Evolutionary conservation across 92 coral and sea anemone species (phyloP).

Genomic region (Umimayanthus chanpuru): DNA sequence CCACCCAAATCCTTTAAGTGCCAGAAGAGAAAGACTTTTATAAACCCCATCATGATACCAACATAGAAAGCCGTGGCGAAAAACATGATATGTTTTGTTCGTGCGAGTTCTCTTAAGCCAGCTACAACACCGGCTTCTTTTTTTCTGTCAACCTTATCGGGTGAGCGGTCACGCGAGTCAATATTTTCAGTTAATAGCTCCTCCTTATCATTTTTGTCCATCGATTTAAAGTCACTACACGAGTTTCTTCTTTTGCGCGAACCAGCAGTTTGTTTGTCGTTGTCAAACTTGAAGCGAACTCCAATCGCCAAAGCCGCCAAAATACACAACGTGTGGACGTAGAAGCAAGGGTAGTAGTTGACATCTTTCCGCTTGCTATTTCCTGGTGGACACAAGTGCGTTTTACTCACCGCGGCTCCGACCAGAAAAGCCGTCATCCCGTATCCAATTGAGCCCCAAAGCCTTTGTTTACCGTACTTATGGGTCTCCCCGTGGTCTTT

Average conservation of each 20-base stretch:
- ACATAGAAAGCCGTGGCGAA: conserved; percentile 90
- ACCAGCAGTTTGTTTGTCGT: conserved; percentile 15
- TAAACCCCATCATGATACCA: conserved; percentile 96
- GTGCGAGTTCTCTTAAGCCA: conserved; percentile 70
- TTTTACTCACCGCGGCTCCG: conserved; percentile 91
- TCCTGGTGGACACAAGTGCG: conserved; percentile 92
- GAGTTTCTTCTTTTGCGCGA: neutral
- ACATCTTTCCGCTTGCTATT: conserved; percentile 87
- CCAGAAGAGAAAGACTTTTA: conserved; percentile 93
- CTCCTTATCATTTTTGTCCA: conserved; percentile 18
- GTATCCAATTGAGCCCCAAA: conserved; percentile 97
- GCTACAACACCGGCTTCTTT: conserved; percentile 52
- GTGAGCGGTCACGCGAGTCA: neutral
- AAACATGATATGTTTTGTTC: conserved; percentile 76
- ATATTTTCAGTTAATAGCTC: conserved; percentile 3
- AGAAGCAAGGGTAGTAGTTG: conserved; percentile 93
- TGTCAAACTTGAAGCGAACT: conserved; percentile 71
- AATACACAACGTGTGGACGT: conserved; percentile 72
- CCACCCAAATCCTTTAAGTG: conserved; percentile 90
- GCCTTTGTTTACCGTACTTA: conserved; percentile 91
- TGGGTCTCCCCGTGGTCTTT: conserved; percentile 83
- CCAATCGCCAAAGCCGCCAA: conserved; percentile 80
- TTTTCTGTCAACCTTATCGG: neutral
- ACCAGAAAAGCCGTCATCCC: conserved; percentile 92
- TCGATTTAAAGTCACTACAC: neutral